Conservation (phyloP, 2,113 vertebrate genomes). For the Mastomys coucha region DNA sequence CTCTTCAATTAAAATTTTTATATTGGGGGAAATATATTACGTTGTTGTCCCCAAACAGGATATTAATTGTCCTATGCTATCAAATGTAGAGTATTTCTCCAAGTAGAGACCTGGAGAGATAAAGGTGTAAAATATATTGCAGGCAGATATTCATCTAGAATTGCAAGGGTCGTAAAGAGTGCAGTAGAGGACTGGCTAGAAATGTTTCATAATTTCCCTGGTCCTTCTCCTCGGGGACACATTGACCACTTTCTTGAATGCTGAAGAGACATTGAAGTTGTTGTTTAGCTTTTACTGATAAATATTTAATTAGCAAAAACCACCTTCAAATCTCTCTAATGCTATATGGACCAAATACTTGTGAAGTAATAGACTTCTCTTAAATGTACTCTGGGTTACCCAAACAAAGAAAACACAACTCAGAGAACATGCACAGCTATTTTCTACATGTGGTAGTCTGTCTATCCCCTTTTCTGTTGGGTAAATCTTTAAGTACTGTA, state of each 20-base stretch:
- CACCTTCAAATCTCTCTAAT: conserved; percentile 19
- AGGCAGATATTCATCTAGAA: conserved; percentile 43
- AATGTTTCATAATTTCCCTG: conserved; percentile 3
- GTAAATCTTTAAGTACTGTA: not conserved
- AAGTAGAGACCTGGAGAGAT: not conserved
- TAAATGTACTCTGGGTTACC: not conserved
- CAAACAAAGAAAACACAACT: not conserved
- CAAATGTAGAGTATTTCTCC: not conserved
- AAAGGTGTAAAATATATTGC: not conserved
- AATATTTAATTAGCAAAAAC: conserved; percentile 72
- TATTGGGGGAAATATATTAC: not conserved
- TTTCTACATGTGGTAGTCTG: not conserved
- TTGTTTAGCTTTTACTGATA: conserved; percentile 62
- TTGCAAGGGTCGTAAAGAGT: not conserved
- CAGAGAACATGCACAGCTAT: not conserved
- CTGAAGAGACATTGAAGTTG: not conserved
- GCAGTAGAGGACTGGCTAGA: conserved; percentile 9
- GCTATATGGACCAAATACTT: not conserved
- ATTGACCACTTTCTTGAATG: not conserved
- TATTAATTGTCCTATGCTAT: not conserved
- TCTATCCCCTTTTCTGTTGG: not conserved
- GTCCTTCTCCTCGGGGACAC: conserved; percentile 8
- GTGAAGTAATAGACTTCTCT: conserved; percentile 26
- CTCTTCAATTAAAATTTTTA: not conserved
- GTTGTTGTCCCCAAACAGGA: not conserved